These are phyloP conservation scores for Drosophila putrida DNA, from an alignment of 2,888 invertebrate genomes.

Conservation along the genomic window DNA sequence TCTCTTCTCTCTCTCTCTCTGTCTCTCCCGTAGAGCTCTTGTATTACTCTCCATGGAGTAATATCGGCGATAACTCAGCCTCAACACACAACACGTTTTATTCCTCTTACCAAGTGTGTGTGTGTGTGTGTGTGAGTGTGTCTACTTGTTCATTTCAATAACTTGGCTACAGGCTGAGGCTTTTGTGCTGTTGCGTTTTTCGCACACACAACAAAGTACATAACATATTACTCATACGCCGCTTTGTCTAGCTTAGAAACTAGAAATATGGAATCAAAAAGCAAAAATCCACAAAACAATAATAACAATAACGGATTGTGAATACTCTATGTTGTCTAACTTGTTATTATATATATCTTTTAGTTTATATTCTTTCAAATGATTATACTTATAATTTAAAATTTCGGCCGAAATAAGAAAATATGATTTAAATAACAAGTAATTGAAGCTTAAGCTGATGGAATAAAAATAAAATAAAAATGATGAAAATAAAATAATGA, in stretches of 20 bases:
- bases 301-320: constrained; percentile 13
- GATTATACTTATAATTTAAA: no score
- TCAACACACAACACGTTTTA: constrained; percentile 36
- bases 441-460: no score
- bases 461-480: no score
- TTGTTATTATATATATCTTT: no score
- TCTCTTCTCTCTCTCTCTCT: no score
- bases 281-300: neutral
- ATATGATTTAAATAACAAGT: no score
- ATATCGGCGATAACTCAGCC: constrained; percentile 76
- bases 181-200: constrained; percentile 17
- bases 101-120: constrained; percentile 2
- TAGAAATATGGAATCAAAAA: constrained; percentile 13
- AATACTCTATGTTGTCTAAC: constrained; percentile 5
- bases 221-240: constrained; percentile 71
- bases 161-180: constrained; percentile 44
- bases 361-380: no score
- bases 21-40: neutral
- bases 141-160: constrained; percentile 74
- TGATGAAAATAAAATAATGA: no score
- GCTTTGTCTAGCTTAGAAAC: constrained; percentile 54
- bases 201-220: neutral
- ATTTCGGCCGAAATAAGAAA: no score
- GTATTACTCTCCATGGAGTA: constrained; percentile 76
- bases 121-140: constrained; percentile 27